These are phyloP conservation scores for Volucella bombylans DNA, from an alignment of 2,888 invertebrate genomes.

Conservation along the genomic window DNA sequence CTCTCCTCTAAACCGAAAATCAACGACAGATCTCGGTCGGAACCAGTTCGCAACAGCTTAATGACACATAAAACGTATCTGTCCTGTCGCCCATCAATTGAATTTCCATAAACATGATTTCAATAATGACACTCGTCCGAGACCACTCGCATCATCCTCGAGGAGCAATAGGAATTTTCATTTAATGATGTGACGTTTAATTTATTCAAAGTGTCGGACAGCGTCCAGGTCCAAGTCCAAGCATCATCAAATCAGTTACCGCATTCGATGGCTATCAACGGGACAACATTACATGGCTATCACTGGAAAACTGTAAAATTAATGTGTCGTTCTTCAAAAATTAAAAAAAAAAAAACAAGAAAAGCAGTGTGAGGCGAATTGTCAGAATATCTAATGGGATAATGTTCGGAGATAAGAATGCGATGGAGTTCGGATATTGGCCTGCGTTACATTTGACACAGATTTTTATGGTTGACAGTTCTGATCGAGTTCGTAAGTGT, in stretches of 20 bases:
- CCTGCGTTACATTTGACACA: slow-evolving; percentile 11
- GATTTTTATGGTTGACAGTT: not conserved
- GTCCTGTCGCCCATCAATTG: not conserved
- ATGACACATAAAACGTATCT: not conserved
- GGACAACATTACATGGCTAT: slow-evolving; percentile 12
- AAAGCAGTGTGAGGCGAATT: not conserved
- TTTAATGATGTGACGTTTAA: not conserved
- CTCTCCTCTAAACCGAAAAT: slow-evolving; percentile 1
- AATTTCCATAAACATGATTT: slow-evolving; percentile 36
- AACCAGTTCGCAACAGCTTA: slow-evolving; percentile 5
- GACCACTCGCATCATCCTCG: not conserved
- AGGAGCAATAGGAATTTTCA: too few relatives aligned
- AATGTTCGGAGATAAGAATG: not conserved
- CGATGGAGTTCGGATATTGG: not conserved
- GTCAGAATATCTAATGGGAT: not conserved
- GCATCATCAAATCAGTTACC: not conserved
- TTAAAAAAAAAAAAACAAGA: not conserved
- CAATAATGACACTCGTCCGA: not conserved
- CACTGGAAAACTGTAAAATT: slow-evolving; percentile 6
- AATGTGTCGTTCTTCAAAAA: not conserved
- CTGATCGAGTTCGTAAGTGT: too few relatives aligned
- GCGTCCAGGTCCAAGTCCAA: not conserved
- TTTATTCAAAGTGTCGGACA: slow-evolving; percentile 2
- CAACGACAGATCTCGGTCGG: not conserved
- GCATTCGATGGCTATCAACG: slow-evolving; percentile 10